A percentile compares a stretch with the other conserved stretches of the same genome.
These are phyloP conservation scores for Callinectes sapidus DNA, from an alignment of 2,888 invertebrate genomes.

Conservation along the genomic window DNA sequence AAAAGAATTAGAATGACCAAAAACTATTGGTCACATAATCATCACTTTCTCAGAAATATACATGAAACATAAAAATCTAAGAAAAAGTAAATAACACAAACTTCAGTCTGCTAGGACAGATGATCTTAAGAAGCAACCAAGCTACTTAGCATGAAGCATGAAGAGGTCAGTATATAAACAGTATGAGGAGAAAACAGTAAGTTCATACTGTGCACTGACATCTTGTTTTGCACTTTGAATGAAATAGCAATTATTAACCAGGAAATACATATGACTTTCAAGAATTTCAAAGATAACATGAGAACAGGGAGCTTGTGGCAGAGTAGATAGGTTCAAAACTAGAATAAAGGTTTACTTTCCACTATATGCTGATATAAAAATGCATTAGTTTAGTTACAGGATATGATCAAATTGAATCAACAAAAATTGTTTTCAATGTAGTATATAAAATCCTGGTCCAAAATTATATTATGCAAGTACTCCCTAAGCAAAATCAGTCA, in stretches of 20 bases:
- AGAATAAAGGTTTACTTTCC: not conserved
- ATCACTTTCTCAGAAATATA: not conserved
- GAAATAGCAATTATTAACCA: not conserved
- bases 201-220: not conserved
- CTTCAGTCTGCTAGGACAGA: not conserved
- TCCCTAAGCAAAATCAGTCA: not conserved
- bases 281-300: not conserved
- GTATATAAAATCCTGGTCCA: conserved; percentile 4
- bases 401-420: not conserved
- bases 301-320: conserved; percentile 33
- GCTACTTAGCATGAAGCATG: not conserved
- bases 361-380: not conserved
- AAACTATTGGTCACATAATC: not conserved
- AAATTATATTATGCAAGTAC: not conserved
- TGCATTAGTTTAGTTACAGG: not conserved
- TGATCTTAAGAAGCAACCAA: not conserved
- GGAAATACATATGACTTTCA: not conserved
- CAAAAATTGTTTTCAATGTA: not conserved
- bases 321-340: conserved; percentile 9
- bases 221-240: not conserved
- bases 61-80: not conserved
- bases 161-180: not conserved
- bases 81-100: not conserved
- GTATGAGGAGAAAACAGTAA: not conserved
- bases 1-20: not conserved